phyloP scores from a whole-genome alignment of 1,140 invertebrate genomes.

The Episyrphus balteatus region DNA sequence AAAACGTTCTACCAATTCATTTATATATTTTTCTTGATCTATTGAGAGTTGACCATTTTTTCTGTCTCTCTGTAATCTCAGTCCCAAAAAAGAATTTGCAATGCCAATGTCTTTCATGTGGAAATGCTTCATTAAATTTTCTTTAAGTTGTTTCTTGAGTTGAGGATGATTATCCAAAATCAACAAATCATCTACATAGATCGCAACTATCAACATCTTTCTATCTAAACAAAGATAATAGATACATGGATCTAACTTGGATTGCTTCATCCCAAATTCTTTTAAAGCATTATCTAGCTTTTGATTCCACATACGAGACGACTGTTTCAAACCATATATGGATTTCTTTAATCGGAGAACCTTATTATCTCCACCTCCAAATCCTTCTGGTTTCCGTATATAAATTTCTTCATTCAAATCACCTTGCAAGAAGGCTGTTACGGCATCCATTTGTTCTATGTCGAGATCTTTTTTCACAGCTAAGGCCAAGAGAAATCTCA shows the following conservation, averaged over 20 bases:
- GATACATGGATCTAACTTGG: slow-evolving; percentile 10
- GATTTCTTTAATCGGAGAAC: slow-evolving; percentile 15
- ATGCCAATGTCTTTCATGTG: slow-evolving; percentile 3
- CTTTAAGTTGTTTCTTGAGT: not conserved
- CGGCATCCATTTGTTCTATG: slow-evolving; percentile 17
- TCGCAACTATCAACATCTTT: not conserved
- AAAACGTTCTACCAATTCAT: no score
- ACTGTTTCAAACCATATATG: slow-evolving; percentile 22
- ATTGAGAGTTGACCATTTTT: not conserved
- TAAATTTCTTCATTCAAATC: no score
- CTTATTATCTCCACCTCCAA: slow-evolving; percentile 11
- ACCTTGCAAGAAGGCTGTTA: slow-evolving; percentile 27
- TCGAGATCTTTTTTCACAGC: slow-evolving; percentile 9
- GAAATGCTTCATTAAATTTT: no score
- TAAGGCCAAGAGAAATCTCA: slow-evolving; percentile 12
- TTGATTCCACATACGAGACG: slow-evolving; percentile 15
- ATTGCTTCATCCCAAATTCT: slow-evolving; percentile 8
- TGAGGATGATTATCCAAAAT: not conserved
- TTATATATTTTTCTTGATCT: no score
- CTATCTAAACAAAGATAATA: not conserved
- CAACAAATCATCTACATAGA: not conserved
- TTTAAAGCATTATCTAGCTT: slow-evolving; percentile 11
- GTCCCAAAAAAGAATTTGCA: not conserved
- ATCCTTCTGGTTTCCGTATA: slow-evolving; percentile 8
- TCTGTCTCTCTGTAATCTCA: slow-evolving; percentile 3